Evolutionary conservation across 2,113 vertebrate genomes (phyloP).

Genomic region (Coptodon rendalli): DNA sequence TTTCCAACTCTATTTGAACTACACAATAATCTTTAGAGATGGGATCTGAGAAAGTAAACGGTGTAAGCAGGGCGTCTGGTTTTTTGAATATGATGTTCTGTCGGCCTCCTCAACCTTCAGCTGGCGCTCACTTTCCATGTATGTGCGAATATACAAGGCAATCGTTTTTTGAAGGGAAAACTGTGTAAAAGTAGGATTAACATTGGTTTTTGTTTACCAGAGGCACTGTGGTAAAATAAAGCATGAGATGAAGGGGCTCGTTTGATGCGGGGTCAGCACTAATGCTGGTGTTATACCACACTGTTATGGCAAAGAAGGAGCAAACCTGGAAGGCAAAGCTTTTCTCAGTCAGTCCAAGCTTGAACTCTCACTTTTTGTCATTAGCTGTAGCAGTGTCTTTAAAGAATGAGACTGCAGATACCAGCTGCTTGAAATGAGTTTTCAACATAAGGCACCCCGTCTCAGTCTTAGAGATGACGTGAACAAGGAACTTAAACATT

Average conservation of each 20-base stretch:
- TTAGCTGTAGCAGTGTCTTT: not conserved
- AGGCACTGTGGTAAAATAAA: not conserved
- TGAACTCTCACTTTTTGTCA: accelerated
- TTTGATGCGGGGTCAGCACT: not conserved
- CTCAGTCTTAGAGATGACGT: not conserved
- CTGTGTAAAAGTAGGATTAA: accelerated
- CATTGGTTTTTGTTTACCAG: not conserved
- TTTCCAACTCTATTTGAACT: not conserved
- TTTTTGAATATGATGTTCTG: not conserved
- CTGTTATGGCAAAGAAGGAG: not conserved
- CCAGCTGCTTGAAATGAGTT: not conserved
- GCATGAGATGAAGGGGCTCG: not conserved
- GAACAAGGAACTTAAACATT: accelerated
- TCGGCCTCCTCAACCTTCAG: not conserved
- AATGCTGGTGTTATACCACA: not conserved
- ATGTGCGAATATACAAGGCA: accelerated
- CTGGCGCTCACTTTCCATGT: accelerated
- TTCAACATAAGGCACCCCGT: not conserved
- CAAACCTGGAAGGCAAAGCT: not conserved
- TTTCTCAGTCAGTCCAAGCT: not conserved
- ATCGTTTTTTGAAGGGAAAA: not conserved
- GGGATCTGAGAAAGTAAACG: not conserved
- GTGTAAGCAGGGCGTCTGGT: not conserved
- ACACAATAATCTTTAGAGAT: not conserved
- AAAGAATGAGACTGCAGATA: not conserved